These are phyloP conservation scores for Osmerus mordax DNA, from an alignment of 2,113 vertebrate genomes.

Conservation along the genomic window DNA sequence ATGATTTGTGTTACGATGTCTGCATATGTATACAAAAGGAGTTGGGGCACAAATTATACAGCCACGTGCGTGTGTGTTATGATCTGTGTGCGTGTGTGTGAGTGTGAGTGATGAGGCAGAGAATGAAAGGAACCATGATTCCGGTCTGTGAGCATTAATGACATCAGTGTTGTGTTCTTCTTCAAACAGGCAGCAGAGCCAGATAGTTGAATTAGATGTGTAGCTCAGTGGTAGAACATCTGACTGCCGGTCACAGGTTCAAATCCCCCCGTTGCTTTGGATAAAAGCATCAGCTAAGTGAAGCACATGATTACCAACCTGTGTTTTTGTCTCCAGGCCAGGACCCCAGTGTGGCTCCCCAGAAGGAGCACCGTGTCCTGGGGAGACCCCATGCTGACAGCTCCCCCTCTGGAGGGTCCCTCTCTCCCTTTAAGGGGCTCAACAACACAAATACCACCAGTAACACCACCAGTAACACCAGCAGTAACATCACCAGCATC, in stretches of 20 bases:
- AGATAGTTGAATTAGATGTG: not conserved
- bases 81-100: slow-evolving; percentile 23
- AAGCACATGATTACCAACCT: not conserved
- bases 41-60: not conserved
- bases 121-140: slow-evolving; percentile 63
- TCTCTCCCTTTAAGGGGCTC: not conserved
- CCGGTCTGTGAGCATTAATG: slow-evolving; percentile 54
- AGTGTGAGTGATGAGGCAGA: slow-evolving; percentile 21
- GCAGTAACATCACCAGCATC: not conserved
- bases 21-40: not conserved
- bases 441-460: not conserved
- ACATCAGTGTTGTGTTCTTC: slow-evolving; percentile 37
- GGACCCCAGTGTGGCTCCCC: not conserved
- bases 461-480: not conserved
- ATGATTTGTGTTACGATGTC: no score
- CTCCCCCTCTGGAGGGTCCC: not conserved
- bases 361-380: not conserved
- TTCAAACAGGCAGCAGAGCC: not conserved
- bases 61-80: slow-evolving; percentile 20
- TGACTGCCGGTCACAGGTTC: no score
- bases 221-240: no score
- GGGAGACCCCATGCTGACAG: not conserved
- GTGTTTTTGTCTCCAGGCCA: not conserved
- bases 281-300: not conserved
- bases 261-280: not conserved